Percentiles rank a stretch among this genome's conserved stretches.
These are phyloP conservation scores for Macropodus opercularis DNA, from an alignment of 2,797 vertebrate genomes.

Conservation along the genomic window DNA sequence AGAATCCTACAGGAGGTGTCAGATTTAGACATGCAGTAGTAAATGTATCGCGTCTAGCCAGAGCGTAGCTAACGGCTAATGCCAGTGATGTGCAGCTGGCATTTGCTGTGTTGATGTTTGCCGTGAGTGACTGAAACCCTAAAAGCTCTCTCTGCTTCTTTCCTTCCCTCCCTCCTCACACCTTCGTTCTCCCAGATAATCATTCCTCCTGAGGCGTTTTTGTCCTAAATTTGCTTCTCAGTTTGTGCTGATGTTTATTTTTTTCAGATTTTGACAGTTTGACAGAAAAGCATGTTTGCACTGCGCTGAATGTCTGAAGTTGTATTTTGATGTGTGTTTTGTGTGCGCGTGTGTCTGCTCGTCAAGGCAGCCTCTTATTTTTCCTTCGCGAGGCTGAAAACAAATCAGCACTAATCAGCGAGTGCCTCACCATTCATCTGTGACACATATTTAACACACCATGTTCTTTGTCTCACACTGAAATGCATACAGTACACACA, in stretches of 20 bases:
- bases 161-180: not conserved
- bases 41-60: too few relatives aligned
- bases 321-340: conserved; percentile 57
- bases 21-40: not conserved
- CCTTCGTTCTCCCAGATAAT: conserved; percentile 24
- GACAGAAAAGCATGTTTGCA: conserved; percentile 60
- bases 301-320: conserved; percentile 30
- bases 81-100: conserved; percentile 14
- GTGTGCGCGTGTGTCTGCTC: conserved; percentile 5
- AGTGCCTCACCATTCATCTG: conserved; percentile 37
- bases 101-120: conserved; percentile 44
- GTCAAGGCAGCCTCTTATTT: conserved; percentile 40
- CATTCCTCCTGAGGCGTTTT: conserved; percentile 53
- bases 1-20: not conserved
- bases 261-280: conserved; percentile 53
- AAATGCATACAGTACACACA: conserved; percentile 7
- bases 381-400: conserved; percentile 62
- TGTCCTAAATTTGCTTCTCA: conserved; percentile 65
- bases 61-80: conserved; percentile 29
- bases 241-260: conserved; percentile 41
- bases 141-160: conserved; percentile 15
- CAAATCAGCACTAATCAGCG: conserved; percentile 73
- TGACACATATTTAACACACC: conserved; percentile 47
- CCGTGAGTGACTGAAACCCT: conserved; percentile 45
- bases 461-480: not conserved